Base-by-base conservation (phyloP, 2,113 vertebrate species). In the Sorex araneus region DNA sequence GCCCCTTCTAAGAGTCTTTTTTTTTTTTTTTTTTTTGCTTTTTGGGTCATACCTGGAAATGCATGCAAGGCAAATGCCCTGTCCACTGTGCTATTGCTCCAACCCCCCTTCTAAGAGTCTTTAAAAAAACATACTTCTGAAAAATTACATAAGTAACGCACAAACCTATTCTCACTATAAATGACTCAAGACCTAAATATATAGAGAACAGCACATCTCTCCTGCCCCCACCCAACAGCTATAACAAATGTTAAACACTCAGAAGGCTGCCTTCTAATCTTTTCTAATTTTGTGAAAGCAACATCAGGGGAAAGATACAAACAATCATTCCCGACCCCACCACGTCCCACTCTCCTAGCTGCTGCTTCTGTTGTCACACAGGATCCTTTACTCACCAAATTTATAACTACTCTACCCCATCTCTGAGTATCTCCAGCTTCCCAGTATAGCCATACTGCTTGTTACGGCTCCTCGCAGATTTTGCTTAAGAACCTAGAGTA, bases 141-240 rank as follows among this genome's bases (percentile, higher is more conserved):
- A 81, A 90, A 90, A 32, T n/a, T 70, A 57, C 19, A 8, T 50
- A 69, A 36, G 19, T 69, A 50, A 76, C 69, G 3, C 27, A 76
- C 13, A 15, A 70, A 87, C n/a, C 69, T 32, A 40, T 87, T 90
- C 27, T 90, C 15, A 36, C 87, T n/a, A 47, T 50, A 90, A 80
- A 73, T 50, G 83, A 50, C 30, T 90, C 75, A 81, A 28, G n/a
- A 82, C 43, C 27, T 76, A 80, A 87, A 86, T 36, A 76, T 54
- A 54, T 75, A 40, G 36, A 86, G 13, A 76, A 70, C 60, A 60
- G n/a, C 8, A 70, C 18, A 3, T 5, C 40, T 70, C n/a, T 80
- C 21, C 75, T 30, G 77, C 28, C 69, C 45, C 11, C 66, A 11
- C 40, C 28, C 36, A 75, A 36, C 25, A 86, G 45, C 80, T 13